Evolutionary conservation across 2,888 invertebrate species (phyloP).

Genomic region (Aphodius sticticus): DNA sequence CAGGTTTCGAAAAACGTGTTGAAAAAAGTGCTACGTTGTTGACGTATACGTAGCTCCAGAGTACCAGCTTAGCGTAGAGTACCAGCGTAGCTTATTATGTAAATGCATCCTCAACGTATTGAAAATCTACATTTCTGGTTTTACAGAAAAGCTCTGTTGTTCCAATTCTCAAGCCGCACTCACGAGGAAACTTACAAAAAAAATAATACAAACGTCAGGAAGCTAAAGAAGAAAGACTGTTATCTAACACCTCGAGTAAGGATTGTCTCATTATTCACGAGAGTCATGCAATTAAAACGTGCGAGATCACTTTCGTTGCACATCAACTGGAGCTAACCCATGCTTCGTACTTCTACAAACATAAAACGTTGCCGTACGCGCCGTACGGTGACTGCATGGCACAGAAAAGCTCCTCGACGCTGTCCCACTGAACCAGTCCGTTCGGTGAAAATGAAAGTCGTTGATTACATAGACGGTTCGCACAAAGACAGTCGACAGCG

Average conservation of each 20-base stretch:
- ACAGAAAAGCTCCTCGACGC: constrained; percentile 16
- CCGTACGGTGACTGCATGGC: constrained; percentile 11
- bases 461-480: constrained; percentile 32
- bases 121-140: not conserved
- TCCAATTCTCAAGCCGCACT: not conserved
- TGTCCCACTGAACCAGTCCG: constrained; percentile 48
- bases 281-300: not conserved
- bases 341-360: not conserved
- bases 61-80: not conserved
- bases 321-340: not conserved
- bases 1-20: too few relatives aligned
- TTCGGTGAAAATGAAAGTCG: constrained; percentile 46
- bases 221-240: not conserved
- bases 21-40: too few relatives aligned
- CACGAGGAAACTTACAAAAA: not conserved
- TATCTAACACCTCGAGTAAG: not conserved
- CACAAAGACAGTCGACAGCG: constrained; percentile 30
- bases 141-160: not conserved
- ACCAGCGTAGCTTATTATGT: not conserved
- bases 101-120: not conserved
- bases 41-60: too few relatives aligned
- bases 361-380: not conserved
- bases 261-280: not conserved
- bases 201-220: not conserved
- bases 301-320: constrained; percentile 4